Evolutionary conservation across 2,113 vertebrate genomes (phyloP).

Genomic region (Noturus placidus): DNA sequence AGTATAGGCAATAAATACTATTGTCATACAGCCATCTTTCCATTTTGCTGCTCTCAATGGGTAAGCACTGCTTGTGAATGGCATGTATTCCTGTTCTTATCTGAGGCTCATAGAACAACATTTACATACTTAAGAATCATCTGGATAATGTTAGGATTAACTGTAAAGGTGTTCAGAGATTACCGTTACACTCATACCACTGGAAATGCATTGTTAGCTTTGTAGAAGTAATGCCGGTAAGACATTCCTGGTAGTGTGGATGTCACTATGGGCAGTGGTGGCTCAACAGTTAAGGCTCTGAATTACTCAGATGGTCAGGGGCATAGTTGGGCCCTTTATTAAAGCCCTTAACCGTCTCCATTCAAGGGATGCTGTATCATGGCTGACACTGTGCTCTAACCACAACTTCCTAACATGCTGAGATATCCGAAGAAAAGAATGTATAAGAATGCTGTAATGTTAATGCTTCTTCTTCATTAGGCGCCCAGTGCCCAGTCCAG

Average conservation of each 20-base stretch:
- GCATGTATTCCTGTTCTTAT: neutral
- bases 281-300: too few species aligned
- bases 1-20: neutral
- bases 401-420: neutral
- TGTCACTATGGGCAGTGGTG: neutral
- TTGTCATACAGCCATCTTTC: neutral
- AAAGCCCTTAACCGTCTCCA: neutral
- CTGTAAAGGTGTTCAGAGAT: neutral
- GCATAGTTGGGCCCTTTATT: neutral
- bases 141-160: neutral
- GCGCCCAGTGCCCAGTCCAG: neutral
- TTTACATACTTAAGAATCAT: neutral
- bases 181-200: neutral
- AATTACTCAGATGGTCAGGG: too few species aligned
- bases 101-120: neutral
- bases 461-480: neutral
- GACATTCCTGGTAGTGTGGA: neutral
- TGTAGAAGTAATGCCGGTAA: neutral
- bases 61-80: neutral
- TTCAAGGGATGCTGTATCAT: neutral
- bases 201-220: too few species aligned
- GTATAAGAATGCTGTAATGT: neutral
- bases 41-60: neutral
- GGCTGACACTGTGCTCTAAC: neutral
- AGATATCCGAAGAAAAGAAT: neutral